phyloP scores from a whole-genome alignment of 1,140 invertebrate species.

The Drosophila cardini region DNA sequence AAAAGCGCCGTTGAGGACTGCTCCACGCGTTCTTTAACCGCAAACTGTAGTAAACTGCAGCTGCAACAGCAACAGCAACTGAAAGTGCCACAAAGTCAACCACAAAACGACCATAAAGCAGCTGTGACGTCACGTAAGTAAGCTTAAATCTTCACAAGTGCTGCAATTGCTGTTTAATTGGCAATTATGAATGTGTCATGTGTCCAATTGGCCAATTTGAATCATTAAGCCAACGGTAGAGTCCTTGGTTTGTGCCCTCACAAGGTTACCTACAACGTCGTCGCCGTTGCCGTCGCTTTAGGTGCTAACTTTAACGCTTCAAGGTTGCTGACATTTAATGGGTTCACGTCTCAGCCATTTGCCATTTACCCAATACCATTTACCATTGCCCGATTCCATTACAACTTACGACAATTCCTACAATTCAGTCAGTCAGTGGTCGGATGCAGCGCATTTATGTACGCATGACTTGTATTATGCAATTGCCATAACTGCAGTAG shows the following conservation, averaged over 20 bases:
- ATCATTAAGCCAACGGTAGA: conserved; percentile 1
- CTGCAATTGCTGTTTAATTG: conserved; percentile 6
- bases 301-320: conserved; percentile 58
- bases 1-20: conserved; percentile 18
- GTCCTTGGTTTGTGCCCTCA: conserved; percentile 4
- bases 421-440: conserved; percentile 13
- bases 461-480: conserved; percentile 20
- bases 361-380: conserved; percentile 22
- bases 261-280: conserved; percentile 28
- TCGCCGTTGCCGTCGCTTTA: conserved; percentile 7
- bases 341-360: conserved; percentile 47
- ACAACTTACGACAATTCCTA: conserved; percentile 20
- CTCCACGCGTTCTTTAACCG: conserved; percentile 22
- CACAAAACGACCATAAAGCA: conserved; percentile 10
- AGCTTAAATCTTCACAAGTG: conserved; percentile 8
- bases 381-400: conserved; percentile 21
- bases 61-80: not conserved
- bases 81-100: not conserved
- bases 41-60: conserved; percentile 13
- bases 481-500: conserved; percentile 36
- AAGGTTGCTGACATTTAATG: conserved; percentile 62
- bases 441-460: conserved; percentile 7
- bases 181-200: conserved; percentile 31
- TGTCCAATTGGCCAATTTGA: conserved; percentile 26
- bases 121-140: conserved; percentile 35